Base-by-base conservation (phyloP, 2,113 vertebrate species). In the Eptesicus fuscus region DNA sequence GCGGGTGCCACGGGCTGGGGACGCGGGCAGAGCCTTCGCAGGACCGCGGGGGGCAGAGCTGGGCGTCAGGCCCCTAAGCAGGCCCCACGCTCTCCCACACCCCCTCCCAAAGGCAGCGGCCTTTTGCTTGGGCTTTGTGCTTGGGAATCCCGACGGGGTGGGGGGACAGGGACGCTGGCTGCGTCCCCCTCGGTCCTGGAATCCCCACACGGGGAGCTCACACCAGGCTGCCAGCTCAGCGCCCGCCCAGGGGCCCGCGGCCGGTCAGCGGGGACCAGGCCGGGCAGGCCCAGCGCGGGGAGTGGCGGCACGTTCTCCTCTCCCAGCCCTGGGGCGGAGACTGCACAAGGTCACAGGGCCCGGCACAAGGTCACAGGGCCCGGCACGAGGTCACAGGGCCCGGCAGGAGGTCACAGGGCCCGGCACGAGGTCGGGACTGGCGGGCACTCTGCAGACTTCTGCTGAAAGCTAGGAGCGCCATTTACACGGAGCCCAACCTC, bases 1-100 rank as follows among this genome's bases (percentile, higher is more conserved):
- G 17, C 14, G 0, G 2, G 49, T 32, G 73, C 80, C 0, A 0
- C 3, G 20, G 42, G 14, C 53, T 9, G 9, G 5, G 30, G 44
- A 4, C 28, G 18, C 16, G 0, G 4, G 22, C n/a, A 17, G 30
- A 25, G 59, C 30, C 0, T 83, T 4, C 20, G 17, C 61, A 7
- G 42, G 14, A 13, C 63, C 5, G 3, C 2, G 14, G 32, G 0
- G 18, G n/a, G 32, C 14, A 4, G 13, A 18, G 44, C 44, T 3
- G 18, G 61, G 79, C 35, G 9, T 30, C 9, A 0, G 2, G 1
- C 37, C 3, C 2, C 1, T 11, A 30, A 9, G n/a, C 23, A 10
- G 25, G n/a, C 20, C 61, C 13, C 4, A 2, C 9, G 30, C 71
- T 49, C 49, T 28, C 78, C 63, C 22, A 13, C 1, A 2, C 1